These are phyloP conservation scores for Zaprionus vittiger DNA, from an alignment of 1,140 invertebrate species.

Conservation along the genomic window DNA sequence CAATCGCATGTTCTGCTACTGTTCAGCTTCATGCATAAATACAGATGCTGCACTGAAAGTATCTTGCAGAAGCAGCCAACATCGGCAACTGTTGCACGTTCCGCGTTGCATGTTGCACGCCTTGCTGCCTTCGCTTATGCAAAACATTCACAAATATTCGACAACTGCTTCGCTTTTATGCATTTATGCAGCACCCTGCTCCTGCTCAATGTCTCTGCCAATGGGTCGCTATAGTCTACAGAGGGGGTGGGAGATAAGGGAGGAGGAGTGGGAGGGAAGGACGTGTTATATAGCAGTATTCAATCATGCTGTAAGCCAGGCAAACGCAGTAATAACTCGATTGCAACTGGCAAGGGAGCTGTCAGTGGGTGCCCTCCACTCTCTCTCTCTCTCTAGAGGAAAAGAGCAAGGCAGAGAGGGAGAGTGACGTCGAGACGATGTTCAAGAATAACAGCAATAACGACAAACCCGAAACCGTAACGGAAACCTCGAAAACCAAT, in stretches of 20 bases:
- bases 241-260: constrained; percentile 41
- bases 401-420: neutral
- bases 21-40: constrained; percentile 51
- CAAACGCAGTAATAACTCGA: neutral
- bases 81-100: constrained; percentile 21
- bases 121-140: constrained; percentile 51
- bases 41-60: constrained; percentile 42
- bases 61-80: constrained; percentile 1
- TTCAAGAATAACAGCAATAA: neutral
- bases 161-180: constrained; percentile 57
- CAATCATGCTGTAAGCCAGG: neutral
- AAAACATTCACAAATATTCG: constrained; percentile 64
- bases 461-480: constrained; percentile 32
- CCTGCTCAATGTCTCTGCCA: neutral
- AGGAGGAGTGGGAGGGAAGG: constrained; percentile 1
- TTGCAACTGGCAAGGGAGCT: neutral
- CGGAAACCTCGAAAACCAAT: constrained; percentile 70
- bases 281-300: no score
- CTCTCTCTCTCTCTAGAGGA: neutral
- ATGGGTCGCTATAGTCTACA: constrained; percentile 25
- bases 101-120: neutral
- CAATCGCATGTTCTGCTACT: constrained; percentile 16
- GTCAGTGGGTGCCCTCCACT: no score
- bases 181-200: constrained; percentile 58
- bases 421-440: neutral